phyloP scores from a whole-genome alignment of 2,113 vertebrate genomes.

The Lates calcarifer region DNA sequence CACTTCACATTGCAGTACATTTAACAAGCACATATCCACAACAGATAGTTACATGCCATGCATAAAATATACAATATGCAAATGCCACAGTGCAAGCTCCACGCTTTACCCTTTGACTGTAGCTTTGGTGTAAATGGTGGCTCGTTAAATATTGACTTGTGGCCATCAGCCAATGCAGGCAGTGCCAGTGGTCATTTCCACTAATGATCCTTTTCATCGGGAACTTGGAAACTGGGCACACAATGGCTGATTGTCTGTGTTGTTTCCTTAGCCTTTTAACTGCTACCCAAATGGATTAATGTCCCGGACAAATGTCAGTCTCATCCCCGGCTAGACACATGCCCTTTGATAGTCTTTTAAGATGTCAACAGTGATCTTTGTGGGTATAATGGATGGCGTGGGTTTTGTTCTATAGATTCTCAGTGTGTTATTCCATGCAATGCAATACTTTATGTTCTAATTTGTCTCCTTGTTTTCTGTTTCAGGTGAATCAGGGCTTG shows the following conservation, averaged over 20 bases:
- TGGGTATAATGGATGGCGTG: not conserved
- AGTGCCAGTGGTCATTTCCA: constrained; percentile 71
- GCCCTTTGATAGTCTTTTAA: constrained; percentile 36
- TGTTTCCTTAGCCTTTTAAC: constrained; percentile 58
- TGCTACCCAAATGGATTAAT: constrained; percentile 52
- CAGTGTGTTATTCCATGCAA: not conserved
- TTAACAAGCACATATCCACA: not conserved
- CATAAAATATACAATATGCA: constrained; percentile 21
- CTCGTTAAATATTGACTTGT: constrained; percentile 72
- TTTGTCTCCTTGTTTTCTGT: constrained; percentile 13
- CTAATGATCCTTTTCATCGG: constrained; percentile 73
- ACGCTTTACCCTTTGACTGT: constrained; percentile 30
- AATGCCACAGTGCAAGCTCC: not conserved
- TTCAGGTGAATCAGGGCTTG: constrained; percentile 96
- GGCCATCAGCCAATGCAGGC: constrained; percentile 51
- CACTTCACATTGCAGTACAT: constrained; percentile 1
- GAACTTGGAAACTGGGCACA: constrained; percentile 70
- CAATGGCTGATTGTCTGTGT: constrained; percentile 64
- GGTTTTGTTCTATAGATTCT: not conserved
- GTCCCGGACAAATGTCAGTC: constrained; percentile 56
- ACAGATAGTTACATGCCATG: not conserved
- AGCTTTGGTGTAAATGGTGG: constrained; percentile 49
- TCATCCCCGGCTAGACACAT: constrained; percentile 23
- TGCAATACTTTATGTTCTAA: not conserved
- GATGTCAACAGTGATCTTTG: constrained; percentile 31